Conservation (phyloP, 2,797 vertebrate genomes). For the Graptemys geographica region DNA sequence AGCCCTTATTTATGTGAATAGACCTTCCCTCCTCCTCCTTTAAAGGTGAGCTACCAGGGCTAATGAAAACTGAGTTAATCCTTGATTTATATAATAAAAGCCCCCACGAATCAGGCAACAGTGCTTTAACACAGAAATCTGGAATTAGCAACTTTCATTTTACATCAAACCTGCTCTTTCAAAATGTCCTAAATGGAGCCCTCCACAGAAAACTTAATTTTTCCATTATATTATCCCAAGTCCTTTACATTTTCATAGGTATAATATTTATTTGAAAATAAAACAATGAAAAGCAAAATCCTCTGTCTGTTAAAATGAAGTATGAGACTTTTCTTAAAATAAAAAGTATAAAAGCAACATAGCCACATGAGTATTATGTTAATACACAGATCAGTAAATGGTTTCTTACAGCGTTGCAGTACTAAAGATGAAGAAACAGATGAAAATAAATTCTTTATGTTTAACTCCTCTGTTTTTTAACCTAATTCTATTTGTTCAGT, state of each 20-base stretch:
- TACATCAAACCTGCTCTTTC: fast-evolving
- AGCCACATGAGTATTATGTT: not conserved
- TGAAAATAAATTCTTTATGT: not conserved
- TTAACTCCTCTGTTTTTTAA: not conserved
- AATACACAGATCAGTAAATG: not conserved
- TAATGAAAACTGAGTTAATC: not conserved
- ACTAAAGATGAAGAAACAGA: not conserved
- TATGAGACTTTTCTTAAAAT: not conserved
- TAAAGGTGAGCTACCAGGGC: not conserved
- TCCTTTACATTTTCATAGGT: not conserved
- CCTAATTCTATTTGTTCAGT: not conserved
- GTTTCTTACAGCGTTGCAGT: not conserved
- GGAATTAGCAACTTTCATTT: not conserved
- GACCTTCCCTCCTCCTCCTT: not conserved
- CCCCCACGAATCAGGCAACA: not conserved
- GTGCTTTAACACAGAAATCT: not conserved
- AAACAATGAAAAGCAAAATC: not conserved
- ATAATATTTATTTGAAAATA: not conserved
- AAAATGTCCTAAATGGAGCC: not conserved
- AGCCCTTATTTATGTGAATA: not conserved
- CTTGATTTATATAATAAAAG: not conserved
- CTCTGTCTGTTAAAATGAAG: not conserved
- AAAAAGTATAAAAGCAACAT: not conserved
- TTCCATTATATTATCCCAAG: not conserved
- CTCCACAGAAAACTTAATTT: not conserved